Percentiles rank a stretch among this genome's conserved stretches.
These are phyloP conservation scores for Vicugna pacos DNA, from an alignment of 2,113 vertebrate genomes.

Conservation along the genomic window DNA sequence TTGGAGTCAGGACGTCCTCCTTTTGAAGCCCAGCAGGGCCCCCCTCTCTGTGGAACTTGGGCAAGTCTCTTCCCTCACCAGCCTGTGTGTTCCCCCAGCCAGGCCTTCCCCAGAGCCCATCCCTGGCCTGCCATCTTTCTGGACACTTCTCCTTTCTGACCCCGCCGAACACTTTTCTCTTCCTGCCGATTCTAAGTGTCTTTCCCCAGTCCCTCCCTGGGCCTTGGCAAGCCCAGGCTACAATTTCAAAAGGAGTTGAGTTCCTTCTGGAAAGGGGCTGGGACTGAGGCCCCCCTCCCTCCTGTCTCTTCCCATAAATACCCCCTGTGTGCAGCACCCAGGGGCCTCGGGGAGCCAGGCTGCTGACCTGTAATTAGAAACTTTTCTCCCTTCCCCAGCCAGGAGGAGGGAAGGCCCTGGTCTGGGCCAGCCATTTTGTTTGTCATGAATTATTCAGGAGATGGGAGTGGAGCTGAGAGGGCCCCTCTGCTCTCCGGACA, in stretches of 20 bases:
- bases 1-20: not conserved
- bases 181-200: slow-evolving; percentile 12
- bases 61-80: not conserved
- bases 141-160: not conserved
- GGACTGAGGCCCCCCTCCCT: slow-evolving; percentile 47
- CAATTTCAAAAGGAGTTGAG: slow-evolving; percentile 72
- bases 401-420: slow-evolving; percentile 78
- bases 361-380: slow-evolving; percentile 91
- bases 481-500: slow-evolving; percentile 76
- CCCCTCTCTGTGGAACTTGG: not conserved
- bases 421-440: slow-evolving; percentile 87
- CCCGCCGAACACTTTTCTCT: not conserved
- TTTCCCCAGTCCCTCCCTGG: not conserved
- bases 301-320: slow-evolving; percentile 69
- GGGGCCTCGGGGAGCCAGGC: slow-evolving; percentile 52
- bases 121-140: not conserved
- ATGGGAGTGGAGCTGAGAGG: slow-evolving; percentile 80
- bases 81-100: not conserved
- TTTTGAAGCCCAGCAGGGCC: not conserved
- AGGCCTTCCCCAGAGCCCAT: not conserved
- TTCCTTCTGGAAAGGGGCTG: slow-evolving; percentile 66
- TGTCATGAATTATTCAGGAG: slow-evolving; percentile 89
- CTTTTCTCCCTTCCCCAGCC: slow-evolving; percentile 84
- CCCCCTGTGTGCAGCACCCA: slow-evolving; percentile 77
- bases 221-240: slow-evolving; percentile 56